Evolutionary conservation across 1,140 invertebrate genomes (phyloP).

Genomic region (Bathynomus jamesi): DNA sequence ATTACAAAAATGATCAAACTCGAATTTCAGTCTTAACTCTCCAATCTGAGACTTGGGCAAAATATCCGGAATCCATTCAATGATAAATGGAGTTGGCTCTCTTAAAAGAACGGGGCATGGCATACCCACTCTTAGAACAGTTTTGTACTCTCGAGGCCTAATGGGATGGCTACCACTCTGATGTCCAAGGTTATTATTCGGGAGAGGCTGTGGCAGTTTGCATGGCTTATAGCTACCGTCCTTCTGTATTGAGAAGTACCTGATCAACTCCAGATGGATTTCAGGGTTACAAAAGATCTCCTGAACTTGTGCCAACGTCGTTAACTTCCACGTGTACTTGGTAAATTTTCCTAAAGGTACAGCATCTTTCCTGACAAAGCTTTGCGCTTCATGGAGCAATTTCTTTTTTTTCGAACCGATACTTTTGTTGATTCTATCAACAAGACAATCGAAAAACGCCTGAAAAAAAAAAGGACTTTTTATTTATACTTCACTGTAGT

Average conservation of each 20-base stretch:
- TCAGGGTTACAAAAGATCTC: slow-evolving; percentile 65
- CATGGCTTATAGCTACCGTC: slow-evolving; percentile 59
- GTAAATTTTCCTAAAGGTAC: slow-evolving; percentile 61
- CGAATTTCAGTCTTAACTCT: slow-evolving; percentile 58
- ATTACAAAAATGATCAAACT: slow-evolving; percentile 55
- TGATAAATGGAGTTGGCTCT: slow-evolving; percentile 60
- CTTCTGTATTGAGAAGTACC: slow-evolving; percentile 58
- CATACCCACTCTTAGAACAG: slow-evolving; percentile 63
- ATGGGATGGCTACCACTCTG: slow-evolving; percentile 50
- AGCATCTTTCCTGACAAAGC: slow-evolving; percentile 53
- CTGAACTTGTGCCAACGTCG: slow-evolving; percentile 63
- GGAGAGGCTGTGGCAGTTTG: slow-evolving; percentile 50
- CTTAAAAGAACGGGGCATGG: slow-evolving; percentile 48
- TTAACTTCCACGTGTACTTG: slow-evolving; percentile 66
- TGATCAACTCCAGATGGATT: slow-evolving; percentile 55
- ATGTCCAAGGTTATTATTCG: slow-evolving; percentile 43
- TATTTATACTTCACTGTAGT: too few relatives aligned
- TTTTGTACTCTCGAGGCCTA: slow-evolving; percentile 58
- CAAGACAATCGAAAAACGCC: slow-evolving; percentile 61
- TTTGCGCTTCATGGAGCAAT: slow-evolving; percentile 54
- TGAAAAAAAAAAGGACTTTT: too few relatives aligned
- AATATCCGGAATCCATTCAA: slow-evolving; percentile 69
- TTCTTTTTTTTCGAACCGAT: slow-evolving; percentile 57
- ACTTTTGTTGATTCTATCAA: slow-evolving; percentile 55
- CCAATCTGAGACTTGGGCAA: slow-evolving; percentile 60